Percentiles rank a stretch among this genome's conserved stretches.
These are phyloP conservation scores for Pterocles gutturalis DNA, from an alignment of 2,113 vertebrate species.

Conservation along the genomic window DNA sequence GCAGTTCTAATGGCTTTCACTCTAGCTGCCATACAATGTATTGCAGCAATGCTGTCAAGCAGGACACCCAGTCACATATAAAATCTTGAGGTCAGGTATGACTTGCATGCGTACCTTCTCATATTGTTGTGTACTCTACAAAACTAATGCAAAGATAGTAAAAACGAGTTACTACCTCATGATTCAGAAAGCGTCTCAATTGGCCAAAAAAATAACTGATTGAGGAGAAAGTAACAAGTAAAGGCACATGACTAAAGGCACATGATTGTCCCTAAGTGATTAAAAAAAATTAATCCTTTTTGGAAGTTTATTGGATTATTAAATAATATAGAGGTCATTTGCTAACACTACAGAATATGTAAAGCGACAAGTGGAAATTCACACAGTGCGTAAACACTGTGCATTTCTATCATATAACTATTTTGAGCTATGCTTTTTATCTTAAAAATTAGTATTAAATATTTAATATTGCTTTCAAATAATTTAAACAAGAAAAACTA, in stretches of 20 bases:
- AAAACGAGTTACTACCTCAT: neutral
- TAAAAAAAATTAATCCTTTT: neutral
- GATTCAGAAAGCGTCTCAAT: neutral
- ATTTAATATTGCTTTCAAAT: neutral
- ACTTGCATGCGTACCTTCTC: neutral
- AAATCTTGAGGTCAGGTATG: neutral
- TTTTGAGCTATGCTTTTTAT: neutral
- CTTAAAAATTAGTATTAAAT: neutral
- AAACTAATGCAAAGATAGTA: neutral
- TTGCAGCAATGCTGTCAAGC: fast-evolving
- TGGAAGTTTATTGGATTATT: neutral
- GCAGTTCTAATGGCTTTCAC: neutral
- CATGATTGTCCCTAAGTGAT: neutral
- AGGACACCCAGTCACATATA: neutral
- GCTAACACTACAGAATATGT: neutral
- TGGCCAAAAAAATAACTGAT: neutral
- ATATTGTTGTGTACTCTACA: neutral
- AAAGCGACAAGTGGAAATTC: neutral
- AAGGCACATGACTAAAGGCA: neutral
- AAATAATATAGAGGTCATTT: fast-evolving
- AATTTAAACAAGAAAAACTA: neutral
- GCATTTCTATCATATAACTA: neutral
- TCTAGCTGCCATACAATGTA: fast-evolving
- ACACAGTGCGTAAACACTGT: neutral
- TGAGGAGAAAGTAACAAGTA: neutral